Evolutionary conservation across 2,113 vertebrate genomes (phyloP).

Genomic region (Prunella himalayana): DNA sequence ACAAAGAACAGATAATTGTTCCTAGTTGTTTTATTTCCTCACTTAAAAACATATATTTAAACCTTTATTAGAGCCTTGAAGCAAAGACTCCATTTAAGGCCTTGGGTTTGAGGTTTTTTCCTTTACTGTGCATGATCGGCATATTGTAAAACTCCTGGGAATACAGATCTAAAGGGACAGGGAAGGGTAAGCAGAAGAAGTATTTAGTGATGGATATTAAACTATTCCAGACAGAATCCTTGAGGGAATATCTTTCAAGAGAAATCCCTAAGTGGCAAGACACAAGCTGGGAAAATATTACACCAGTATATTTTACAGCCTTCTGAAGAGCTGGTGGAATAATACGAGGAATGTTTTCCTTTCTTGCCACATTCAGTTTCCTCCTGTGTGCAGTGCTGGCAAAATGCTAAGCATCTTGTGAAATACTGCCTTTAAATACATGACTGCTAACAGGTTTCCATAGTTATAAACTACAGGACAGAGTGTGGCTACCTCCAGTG

Average conservation of each 20-base stretch:
- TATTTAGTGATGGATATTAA: neutral
- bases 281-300: slow-evolving; percentile 21
- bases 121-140: neutral
- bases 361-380: neutral
- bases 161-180: neutral
- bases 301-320: neutral
- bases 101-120: neutral
- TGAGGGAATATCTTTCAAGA: slow-evolving; percentile 5
- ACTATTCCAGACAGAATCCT: neutral
- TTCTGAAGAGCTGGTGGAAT: neutral
- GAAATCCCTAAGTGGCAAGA: neutral
- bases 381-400: neutral
- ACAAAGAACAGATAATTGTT: neutral
- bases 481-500: neutral
- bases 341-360: neutral
- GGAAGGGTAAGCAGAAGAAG: neutral
- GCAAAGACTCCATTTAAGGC: neutral
- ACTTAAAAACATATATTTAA: slow-evolving; percentile 17
- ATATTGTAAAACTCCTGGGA: neutral
- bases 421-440: neutral
- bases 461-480: neutral
- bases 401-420: neutral
- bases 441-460: neutral
- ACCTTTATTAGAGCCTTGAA: neutral
- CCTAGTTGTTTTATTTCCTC: neutral